Percentiles rank a stretch among this genome's conserved stretches.
Evolutionary conservation across 2,113 vertebrate genomes (phyloP).

Genomic region (Anhinga anhinga): DNA sequence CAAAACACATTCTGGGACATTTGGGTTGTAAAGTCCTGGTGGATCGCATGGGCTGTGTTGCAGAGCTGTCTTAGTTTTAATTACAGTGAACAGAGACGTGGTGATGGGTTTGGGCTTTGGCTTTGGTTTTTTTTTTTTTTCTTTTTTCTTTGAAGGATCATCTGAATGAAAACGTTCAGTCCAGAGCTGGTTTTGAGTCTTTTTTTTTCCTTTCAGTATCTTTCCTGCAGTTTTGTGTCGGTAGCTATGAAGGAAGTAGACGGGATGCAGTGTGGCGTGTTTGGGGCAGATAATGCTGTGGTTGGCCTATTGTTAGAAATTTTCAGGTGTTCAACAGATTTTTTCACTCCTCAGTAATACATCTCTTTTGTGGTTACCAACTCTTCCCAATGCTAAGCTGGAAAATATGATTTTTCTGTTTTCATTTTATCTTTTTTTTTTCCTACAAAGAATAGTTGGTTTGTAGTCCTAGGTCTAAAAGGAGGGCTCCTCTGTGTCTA

Average conservation of each 20-base stretch:
- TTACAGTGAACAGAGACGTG: neutral
- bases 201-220: neutral
- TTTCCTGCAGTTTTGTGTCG: neutral
- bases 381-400: neutral
- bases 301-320: neutral
- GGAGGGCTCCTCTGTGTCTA: neutral
- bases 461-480: neutral
- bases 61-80: neutral
- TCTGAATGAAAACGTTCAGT: neutral
- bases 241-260: neutral
- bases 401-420: neutral
- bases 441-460: too few relatives aligned
- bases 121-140: neutral
- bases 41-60: neutral
- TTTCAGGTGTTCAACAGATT: constrained; percentile 12
- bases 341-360: neutral
- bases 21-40: neutral
- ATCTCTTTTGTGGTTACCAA: neutral
- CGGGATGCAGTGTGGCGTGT: accelerated
- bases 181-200: neutral
- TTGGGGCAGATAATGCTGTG: neutral
- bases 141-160: neutral
- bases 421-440: neutral
- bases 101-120: neutral
- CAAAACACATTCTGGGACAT: neutral